A percentile compares a stretch with the other conserved stretches of the same genome.
phyloP scores from a whole-genome alignment of 2,113 vertebrate species.

The Ciconia stormi region DNA sequence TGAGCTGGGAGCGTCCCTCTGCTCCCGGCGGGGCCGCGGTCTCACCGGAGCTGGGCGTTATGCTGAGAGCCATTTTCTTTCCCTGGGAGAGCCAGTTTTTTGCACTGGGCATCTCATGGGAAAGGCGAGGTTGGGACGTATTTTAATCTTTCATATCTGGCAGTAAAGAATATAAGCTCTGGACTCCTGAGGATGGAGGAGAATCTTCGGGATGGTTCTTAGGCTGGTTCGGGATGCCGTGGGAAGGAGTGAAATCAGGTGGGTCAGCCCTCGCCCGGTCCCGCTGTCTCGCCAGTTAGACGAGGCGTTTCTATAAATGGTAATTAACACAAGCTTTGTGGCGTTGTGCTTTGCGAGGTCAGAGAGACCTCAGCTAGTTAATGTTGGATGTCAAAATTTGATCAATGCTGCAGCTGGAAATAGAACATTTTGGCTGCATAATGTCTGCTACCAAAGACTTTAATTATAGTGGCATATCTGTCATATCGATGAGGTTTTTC shows the following conservation, averaged over 20 bases:
- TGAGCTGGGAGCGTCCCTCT: not conserved
- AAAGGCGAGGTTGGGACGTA: not conserved
- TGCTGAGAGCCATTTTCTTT: not conserved
- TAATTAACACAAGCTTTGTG: not conserved
- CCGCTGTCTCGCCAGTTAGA: not conserved
- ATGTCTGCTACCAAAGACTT: not conserved
- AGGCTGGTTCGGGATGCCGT: not conserved
- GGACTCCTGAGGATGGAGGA: not conserved
- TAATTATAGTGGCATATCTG: constrained; percentile 10
- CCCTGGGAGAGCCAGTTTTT: not conserved
- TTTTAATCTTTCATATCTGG: not conserved
- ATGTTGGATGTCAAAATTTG: not conserved
- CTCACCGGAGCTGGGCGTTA: fast-evolving
- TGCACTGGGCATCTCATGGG: not conserved
- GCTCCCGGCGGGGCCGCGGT: fast-evolving
- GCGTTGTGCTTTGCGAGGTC: not conserved
- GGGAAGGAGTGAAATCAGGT: not conserved
- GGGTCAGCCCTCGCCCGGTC: not conserved
- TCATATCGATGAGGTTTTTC: not conserved
- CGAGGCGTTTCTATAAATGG: fast-evolving
- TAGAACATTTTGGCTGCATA: constrained; percentile 10
- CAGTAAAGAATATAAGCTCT: not conserved
- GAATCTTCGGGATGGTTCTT: no score
- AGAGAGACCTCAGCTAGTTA: not conserved
- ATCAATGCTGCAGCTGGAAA: constrained; percentile 24